These are phyloP conservation scores for Dastarcus helophoroides DNA, from an alignment of 2,888 invertebrate species.

Conservation along the genomic window DNA sequence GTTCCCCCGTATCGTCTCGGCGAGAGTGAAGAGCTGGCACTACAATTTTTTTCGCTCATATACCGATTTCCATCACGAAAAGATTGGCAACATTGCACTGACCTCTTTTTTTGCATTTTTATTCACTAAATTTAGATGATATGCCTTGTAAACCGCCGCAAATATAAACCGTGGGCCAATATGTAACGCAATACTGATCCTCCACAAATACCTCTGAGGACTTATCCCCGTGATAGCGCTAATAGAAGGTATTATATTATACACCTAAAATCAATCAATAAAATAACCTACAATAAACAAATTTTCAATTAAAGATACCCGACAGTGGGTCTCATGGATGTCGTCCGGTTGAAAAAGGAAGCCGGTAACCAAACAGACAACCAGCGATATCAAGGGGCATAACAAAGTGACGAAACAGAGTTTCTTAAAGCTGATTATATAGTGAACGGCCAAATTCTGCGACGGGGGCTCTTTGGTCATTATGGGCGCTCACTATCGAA, in stretches of 20 bases:
- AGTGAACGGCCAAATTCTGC: too few relatives aligned
- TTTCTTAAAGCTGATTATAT: slow-evolving; percentile 62
- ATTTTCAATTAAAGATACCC: slow-evolving; percentile 47
- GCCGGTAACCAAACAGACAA: slow-evolving; percentile 80
- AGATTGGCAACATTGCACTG: slow-evolving; percentile 14
- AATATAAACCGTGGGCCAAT: slow-evolving; percentile 83
- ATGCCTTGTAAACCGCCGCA: slow-evolving; percentile 75
- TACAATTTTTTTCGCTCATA: too few relatives aligned
- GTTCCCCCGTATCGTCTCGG: too few relatives aligned
- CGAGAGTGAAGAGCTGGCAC: too few relatives aligned
- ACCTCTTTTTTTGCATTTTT: slow-evolving; percentile 45
- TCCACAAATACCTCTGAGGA: slow-evolving; percentile 87
- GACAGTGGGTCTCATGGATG: slow-evolving; percentile 90
- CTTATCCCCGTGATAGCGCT: slow-evolving; percentile 91
- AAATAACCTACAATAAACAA: slow-evolving; percentile 2
- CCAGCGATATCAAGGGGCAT: slow-evolving; percentile 72
- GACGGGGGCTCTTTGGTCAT: too few relatives aligned
- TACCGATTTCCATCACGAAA: too few relatives aligned
- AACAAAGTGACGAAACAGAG: slow-evolving; percentile 75
- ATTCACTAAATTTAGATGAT: slow-evolving; percentile 58
- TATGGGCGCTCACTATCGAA: too few relatives aligned
- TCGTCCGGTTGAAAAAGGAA: slow-evolving; percentile 86
- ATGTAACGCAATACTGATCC: slow-evolving; percentile 83
- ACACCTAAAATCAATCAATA: slow-evolving; percentile 58
- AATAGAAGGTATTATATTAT: slow-evolving; percentile 89